These are phyloP conservation scores for Sericinus montela DNA, from an alignment of 2,888 invertebrate genomes.

Conservation along the genomic window DNA sequence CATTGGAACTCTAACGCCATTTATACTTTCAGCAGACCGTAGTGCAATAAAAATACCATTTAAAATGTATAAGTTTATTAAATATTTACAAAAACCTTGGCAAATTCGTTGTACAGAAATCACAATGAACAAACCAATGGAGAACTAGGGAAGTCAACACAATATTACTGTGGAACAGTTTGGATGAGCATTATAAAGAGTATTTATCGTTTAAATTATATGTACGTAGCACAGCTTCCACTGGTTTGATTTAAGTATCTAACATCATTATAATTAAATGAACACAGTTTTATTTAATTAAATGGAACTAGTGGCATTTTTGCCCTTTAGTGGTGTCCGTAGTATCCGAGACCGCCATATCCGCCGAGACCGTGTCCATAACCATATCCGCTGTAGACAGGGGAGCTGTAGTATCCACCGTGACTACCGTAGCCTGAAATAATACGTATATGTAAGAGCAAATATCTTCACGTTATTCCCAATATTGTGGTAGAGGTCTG, in stretches of 20 bases:
- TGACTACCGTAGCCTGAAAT: conserved; percentile 27
- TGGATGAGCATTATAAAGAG: not conserved
- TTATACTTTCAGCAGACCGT: not conserved
- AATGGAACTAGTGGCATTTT: not conserved
- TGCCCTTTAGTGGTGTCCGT: conserved; percentile 44
- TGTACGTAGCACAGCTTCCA: no score
- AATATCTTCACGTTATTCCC: no score
- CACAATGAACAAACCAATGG: conserved; percentile 10
- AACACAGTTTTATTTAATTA: conserved; percentile 18
- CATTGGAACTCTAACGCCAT: conserved; percentile 1
- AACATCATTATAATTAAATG: conserved; percentile 1
- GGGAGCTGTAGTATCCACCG: conserved; percentile 19
- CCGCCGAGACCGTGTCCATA: conserved; percentile 42
- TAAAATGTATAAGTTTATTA: conserved; percentile 31
- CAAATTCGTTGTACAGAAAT: conserved; percentile 41
- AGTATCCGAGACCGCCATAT: conserved; percentile 24
- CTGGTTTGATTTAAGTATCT: no score
- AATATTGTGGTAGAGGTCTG: no score
- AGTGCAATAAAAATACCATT: not conserved
- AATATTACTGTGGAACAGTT: not conserved
- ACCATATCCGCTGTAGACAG: conserved; percentile 25
- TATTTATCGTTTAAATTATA: not conserved
- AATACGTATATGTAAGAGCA: no score
- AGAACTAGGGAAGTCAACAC: not conserved
- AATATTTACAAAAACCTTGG: conserved; percentile 52